These are phyloP conservation scores for Hippopotamyrus pictus DNA, from an alignment of 2,797 vertebrate genomes.

Conservation along the genomic window DNA sequence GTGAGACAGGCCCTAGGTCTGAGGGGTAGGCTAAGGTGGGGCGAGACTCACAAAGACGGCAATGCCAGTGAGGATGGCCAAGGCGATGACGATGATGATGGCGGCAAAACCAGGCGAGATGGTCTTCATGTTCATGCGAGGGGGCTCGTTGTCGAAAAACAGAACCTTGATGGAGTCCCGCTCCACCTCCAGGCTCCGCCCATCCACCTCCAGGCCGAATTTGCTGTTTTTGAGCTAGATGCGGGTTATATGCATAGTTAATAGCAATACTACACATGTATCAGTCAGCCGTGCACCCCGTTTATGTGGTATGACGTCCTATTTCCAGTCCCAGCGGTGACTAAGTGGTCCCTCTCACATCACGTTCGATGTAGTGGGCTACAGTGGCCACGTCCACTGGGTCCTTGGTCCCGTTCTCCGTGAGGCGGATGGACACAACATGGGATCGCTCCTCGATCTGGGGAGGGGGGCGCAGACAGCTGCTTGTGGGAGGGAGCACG, in stretches of 20 bases:
- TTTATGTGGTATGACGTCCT: background rate
- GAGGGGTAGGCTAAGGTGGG: background rate
- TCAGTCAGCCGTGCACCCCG: background rate
- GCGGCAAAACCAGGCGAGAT: constrained; percentile 41
- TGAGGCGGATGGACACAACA: constrained; percentile 36
- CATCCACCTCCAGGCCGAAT: constrained; percentile 32
- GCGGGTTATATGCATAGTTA: background rate
- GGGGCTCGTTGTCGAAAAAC: constrained; percentile 44
- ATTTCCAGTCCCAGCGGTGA: no score
- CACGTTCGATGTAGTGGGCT: constrained; percentile 40
- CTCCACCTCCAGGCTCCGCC: constrained; percentile 34
- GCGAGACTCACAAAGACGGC: constrained; percentile 40
- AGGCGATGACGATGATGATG: constrained; percentile 41
- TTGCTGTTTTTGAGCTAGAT: constrained; percentile 35
- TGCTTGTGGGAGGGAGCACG: background rate
- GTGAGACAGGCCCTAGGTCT: background rate
- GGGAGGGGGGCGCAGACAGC: background rate
- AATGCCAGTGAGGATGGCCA: constrained; percentile 39
- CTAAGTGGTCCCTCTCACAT: constrained; percentile 22
- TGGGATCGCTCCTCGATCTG: constrained; percentile 38
- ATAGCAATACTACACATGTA: background rate
- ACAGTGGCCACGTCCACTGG: constrained; percentile 37
- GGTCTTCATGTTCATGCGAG: constrained; percentile 43
- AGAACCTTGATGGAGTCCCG: constrained; percentile 36
- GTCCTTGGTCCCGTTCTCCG: constrained; percentile 39